Evolutionary conservation across 1,140 invertebrate species (phyloP).

Genomic region (Bombus cullumanus): DNA sequence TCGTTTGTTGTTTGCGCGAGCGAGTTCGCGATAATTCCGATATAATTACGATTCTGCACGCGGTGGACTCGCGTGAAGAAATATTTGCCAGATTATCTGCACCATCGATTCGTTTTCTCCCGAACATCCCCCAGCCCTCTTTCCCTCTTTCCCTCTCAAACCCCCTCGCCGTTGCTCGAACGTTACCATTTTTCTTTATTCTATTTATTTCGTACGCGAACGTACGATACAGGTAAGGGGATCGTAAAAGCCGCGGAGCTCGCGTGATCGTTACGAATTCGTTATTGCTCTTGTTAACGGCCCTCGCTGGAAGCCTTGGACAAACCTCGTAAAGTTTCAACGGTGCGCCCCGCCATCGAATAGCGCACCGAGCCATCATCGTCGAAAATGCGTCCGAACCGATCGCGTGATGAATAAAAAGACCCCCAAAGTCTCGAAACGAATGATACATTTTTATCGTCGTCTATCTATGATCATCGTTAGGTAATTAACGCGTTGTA

Average conservation of each 20-base stretch:
- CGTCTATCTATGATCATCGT: too few species aligned
- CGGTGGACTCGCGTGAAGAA: not conserved
- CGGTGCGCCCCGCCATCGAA: slow-evolving; percentile 16
- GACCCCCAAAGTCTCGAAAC: not conserved
- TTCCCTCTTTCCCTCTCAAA: too few species aligned
- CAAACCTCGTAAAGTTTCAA: slow-evolving; percentile 73
- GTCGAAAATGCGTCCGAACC: slow-evolving; percentile 42
- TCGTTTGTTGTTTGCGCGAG: slow-evolving; percentile 3
- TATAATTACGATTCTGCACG: slow-evolving; percentile 1
- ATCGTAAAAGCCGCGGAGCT: slow-evolving; percentile 66
- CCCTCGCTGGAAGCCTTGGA: slow-evolving; percentile 63
- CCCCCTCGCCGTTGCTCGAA: not conserved
- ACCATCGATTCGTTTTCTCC: not conserved
- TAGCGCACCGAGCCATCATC: slow-evolving; percentile 17
- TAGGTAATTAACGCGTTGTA: too few species aligned
- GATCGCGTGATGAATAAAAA: slow-evolving; percentile 48
- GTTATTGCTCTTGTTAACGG: slow-evolving; percentile 77
- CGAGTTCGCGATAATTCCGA: slow-evolving; percentile 7
- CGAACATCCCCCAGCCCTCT: too few species aligned
- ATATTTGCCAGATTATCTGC: not conserved
- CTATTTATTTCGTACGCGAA: slow-evolving; percentile 44
- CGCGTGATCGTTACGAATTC: slow-evolving; percentile 77
- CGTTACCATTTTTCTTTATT: not conserved
- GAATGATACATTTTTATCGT: not conserved
- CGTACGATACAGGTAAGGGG: slow-evolving; percentile 47